Percentiles rank a stretch among this genome's conserved stretches.
Evolutionary conservation across 2,797 vertebrate genomes (phyloP).

Genomic region (Spinus olivaceus): DNA sequence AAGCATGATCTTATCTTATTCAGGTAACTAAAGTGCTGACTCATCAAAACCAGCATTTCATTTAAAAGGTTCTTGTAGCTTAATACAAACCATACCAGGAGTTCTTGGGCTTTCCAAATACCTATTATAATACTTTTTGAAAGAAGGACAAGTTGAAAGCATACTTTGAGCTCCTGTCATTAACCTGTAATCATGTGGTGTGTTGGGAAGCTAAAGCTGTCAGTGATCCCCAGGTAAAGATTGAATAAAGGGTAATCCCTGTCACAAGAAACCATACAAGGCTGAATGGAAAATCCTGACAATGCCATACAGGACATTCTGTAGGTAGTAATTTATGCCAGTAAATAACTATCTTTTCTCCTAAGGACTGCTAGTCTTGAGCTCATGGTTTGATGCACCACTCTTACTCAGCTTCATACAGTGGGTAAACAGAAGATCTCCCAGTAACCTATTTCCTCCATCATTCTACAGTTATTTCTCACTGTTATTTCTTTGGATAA

Average conservation of each 20-base stretch:
- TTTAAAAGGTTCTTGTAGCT: neutral
- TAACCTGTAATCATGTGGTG: neutral
- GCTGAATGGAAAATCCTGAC: neutral
- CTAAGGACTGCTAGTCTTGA: neutral
- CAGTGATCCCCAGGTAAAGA: neutral
- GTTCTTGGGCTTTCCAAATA: neutral
- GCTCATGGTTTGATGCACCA: neutral
- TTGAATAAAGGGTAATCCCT: neutral
- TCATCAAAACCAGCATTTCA: neutral
- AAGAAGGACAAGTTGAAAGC: neutral
- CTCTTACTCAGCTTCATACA: neutral
- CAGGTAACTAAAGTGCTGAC: neutral
- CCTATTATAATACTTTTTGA: neutral
- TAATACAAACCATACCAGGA: neutral
- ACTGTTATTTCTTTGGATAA: neutral
- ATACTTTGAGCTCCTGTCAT: neutral
- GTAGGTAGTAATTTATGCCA: neutral
- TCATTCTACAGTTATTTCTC: neutral
- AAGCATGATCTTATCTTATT: neutral
- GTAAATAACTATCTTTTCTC: neutral
- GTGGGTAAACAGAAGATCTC: neutral
- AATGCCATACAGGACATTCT: neutral
- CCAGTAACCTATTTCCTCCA: neutral
- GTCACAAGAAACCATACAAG: neutral
- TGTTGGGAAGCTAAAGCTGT: neutral